Percentiles rank a stretch among this genome's conserved stretches.
These are phyloP conservation scores for Drosophila nigromelanica DNA, from an alignment of 1,140 invertebrate genomes.

Conservation along the genomic window DNA sequence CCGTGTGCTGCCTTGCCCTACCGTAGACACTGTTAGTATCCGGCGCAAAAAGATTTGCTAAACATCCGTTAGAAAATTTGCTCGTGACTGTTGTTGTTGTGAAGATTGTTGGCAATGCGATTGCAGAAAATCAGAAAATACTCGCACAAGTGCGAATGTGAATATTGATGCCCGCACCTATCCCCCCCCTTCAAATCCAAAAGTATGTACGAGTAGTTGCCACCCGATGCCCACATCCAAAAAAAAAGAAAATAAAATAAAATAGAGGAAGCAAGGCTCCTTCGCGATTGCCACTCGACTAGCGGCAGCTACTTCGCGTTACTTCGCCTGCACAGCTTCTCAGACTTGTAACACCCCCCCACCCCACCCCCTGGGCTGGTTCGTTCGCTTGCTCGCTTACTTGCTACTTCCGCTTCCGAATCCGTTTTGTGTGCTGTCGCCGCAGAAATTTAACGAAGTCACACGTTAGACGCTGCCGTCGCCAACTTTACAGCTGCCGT, in stretches of 20 bases:
- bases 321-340: constrained; percentile 60
- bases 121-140: constrained; percentile 82
- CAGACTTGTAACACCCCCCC: not conserved
- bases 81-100: constrained; percentile 56
- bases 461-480: constrained; percentile 64
- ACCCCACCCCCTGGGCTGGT: constrained; percentile 1
- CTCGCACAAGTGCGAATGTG: constrained; percentile 81
- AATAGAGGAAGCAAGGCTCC: constrained; percentile 17
- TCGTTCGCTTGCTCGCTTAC: constrained; percentile 72
- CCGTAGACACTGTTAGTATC: constrained; percentile 61
- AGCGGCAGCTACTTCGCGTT: constrained; percentile 70
- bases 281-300: constrained; percentile 56
- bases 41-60: constrained; percentile 77
- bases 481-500: constrained; percentile 11
- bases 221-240: constrained; percentile 19
- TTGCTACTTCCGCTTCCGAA: constrained; percentile 82
- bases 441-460: constrained; percentile 82
- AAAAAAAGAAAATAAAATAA: not conserved
- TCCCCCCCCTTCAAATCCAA: not conserved
- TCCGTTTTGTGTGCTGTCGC: constrained; percentile 82
- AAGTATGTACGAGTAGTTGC: constrained; percentile 19
- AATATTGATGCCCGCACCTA: constrained; percentile 64
- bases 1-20: constrained; percentile 7
- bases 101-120: constrained; percentile 64
- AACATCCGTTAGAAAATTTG: constrained; percentile 74